These are phyloP conservation scores for Grapholita molesta DNA, from an alignment of 1,140 invertebrate genomes.

Conservation along the genomic window DNA sequence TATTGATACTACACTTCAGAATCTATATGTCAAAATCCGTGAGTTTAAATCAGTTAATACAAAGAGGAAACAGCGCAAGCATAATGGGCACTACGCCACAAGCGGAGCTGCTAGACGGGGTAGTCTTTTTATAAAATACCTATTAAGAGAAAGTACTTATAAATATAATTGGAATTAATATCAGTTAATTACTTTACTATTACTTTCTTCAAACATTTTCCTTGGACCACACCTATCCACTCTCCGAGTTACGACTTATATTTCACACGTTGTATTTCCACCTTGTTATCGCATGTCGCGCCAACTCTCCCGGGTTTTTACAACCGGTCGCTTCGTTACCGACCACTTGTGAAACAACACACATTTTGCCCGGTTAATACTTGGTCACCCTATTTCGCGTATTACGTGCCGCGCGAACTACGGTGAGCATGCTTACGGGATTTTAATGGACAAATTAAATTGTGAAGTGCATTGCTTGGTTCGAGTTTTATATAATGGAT, in stretches of 20 bases:
- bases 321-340: slow-evolving; percentile 1
- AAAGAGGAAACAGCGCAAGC: too few relatives aligned
- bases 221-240: slow-evolving; percentile 2
- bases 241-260: background rate
- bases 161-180: too few relatives aligned
- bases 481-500: background rate
- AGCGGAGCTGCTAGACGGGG: too few relatives aligned
- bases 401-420: background rate
- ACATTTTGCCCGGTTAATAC: background rate
- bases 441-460: slow-evolving; percentile 2
- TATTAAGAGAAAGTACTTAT: too few relatives aligned
- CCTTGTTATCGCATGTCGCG: slow-evolving; percentile 12
- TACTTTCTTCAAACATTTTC: background rate
- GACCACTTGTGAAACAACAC: slow-evolving; percentile 8
- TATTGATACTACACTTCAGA: too few relatives aligned
- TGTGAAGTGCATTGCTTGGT: background rate
- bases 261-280: slow-evolving; percentile 16
- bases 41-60: too few relatives aligned
- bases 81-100: too few relatives aligned
- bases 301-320: slow-evolving; percentile 13
- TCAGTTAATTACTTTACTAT: too few relatives aligned
- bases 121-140: too few relatives aligned
- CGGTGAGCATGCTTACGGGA: background rate
- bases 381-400: slow-evolving; percentile 8
- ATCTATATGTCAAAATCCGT: too few relatives aligned